These are phyloP conservation scores for Trissoscelio sp. DNA, from an alignment of 2,888 invertebrate species.

Conservation along the genomic window DNA sequence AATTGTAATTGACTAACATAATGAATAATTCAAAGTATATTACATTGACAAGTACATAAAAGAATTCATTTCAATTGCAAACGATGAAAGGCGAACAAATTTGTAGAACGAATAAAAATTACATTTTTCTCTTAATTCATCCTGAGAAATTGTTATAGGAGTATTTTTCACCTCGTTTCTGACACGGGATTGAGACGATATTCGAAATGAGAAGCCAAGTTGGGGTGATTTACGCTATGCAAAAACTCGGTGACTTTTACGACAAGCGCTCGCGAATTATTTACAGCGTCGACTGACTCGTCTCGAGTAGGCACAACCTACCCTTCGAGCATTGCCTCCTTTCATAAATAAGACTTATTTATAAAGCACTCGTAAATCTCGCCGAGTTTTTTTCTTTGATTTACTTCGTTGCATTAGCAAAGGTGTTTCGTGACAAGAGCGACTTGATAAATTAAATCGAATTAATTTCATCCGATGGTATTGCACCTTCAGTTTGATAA, in stretches of 20 bases:
- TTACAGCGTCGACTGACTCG: conserved; percentile 74
- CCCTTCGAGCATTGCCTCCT: conserved; percentile 67
- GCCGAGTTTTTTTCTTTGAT: conserved; percentile 50
- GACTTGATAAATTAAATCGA: conserved; percentile 59
- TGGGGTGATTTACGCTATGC: conserved; percentile 76
- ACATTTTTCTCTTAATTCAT: conserved; percentile 55
- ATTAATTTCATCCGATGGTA: conserved; percentile 53
- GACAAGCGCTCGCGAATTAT: conserved; percentile 78
- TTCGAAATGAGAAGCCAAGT: conserved; percentile 70
- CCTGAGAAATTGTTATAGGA: conserved; percentile 57
- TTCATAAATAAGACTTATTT: conserved; percentile 69
- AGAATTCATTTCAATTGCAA: conserved; percentile 32
- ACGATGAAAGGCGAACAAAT: conserved; percentile 34
- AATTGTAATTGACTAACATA: background rate
- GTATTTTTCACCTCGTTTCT: conserved; percentile 60
- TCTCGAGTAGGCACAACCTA: conserved; percentile 64
- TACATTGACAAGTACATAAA: conserved; percentile 3
- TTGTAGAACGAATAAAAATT: conserved; percentile 39
- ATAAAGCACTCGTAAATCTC: conserved; percentile 72
- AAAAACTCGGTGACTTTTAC: conserved; percentile 79
- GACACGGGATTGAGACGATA: conserved; percentile 70
- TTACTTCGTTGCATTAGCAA: conserved; percentile 57
- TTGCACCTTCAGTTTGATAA: conserved; percentile 42
- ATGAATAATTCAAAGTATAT: background rate
- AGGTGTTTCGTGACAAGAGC: conserved; percentile 60